Base-by-base conservation (phyloP, 1,140 invertebrate species). In the Lepidurus apus region DNA sequence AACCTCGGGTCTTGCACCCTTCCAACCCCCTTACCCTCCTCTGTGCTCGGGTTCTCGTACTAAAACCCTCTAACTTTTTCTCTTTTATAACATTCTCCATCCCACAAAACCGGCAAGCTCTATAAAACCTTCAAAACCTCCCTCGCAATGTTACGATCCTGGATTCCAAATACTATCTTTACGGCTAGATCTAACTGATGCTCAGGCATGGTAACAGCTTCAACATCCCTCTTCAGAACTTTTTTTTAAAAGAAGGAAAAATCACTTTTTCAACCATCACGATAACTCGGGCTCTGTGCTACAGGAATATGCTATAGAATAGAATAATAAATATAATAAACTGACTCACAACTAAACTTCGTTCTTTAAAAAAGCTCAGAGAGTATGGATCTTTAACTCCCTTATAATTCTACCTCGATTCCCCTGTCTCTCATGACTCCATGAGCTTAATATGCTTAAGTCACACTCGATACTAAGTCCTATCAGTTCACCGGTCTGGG, bases 21-120 rank as follows among this genome's bases (percentile, higher is more conserved):
- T 21, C 53, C 13, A 13, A n/a, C 53, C 21, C 53, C 13, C 13
- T 65, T 65, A 11, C 53, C 53, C 53, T 65, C 53, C 53, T n/a
- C 21, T 65, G 53, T 65, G 53, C 53, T 65, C 17, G 53, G 53
- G 53, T 65, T 65, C 53, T 65, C 21, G n/a, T 65, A 21, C 17
- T 65, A 65, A 65, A 65, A 65, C 53, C 53, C n/a, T n/a, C 53
- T 65, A 65, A 65, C 53, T 65, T 65, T 65, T 65, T 21, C 53
- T 21, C 53, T 65, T 65, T 65, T 65, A 65, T 65, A 65, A 65
- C 53, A 65, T 65, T 65, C 53, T 65, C 53, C 21, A 65, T 65
- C 53, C 21, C 53, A 65, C 53, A 65, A 65, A 65, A 65, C 53
- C 53, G 21, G 53, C 53, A 65, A 65, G 17, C 53, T 65, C 53